Evolutionary conservation across 2,113 vertebrate genomes (phyloP), one percentile per base, ranked within the genome.

Genomic region (Ovibos moschatus): DNA sequence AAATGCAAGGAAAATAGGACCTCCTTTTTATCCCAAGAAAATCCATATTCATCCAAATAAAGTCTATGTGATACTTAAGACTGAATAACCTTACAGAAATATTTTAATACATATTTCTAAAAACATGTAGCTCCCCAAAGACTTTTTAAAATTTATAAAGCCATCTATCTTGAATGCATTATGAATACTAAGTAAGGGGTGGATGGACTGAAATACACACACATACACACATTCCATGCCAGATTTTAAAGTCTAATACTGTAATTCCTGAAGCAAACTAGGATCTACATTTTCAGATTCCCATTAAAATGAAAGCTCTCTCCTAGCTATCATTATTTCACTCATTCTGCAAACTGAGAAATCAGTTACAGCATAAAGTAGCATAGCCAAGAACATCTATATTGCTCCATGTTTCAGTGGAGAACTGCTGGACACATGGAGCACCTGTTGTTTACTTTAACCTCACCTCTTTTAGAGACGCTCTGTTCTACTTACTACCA

Each of bases 241-340:
- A 93, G 74, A 86, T 51, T 62, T 9, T 94, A 19, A 93, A 96
- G 92, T 74, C 13, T 67, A 95, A 58, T 84, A 74, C 76, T 14
- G 21, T 89, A 94, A n/a, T 51, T 97, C 71, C 58, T 85, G 30
- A 93, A 79, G 79, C 50, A 97, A 96, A 92, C 47, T 82, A 94
- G 58, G 53, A 95, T 57, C 28, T 96, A 7, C 27, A 84, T 89
- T 74, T 43, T 8, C 0, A 93, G 51, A 93, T 62, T 43, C 50
- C 62, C 82, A 27, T 51, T 94, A 94, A 95, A 98, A 97, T 23
- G 51, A 91, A 96, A 71, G 60, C 40, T 95, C 47, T 19, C 86
- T 92, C 45, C 14, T 21, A 97, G 53, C 23, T 95, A 23, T 76
- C 96, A 95, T 91, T 94, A 95, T 76, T 93, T 79, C 0, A 3